Evolutionary conservation across 2,113 vertebrate species (phyloP), one percentile per base, ranked within the genome.

Genomic region (Etia nguti): DNA sequence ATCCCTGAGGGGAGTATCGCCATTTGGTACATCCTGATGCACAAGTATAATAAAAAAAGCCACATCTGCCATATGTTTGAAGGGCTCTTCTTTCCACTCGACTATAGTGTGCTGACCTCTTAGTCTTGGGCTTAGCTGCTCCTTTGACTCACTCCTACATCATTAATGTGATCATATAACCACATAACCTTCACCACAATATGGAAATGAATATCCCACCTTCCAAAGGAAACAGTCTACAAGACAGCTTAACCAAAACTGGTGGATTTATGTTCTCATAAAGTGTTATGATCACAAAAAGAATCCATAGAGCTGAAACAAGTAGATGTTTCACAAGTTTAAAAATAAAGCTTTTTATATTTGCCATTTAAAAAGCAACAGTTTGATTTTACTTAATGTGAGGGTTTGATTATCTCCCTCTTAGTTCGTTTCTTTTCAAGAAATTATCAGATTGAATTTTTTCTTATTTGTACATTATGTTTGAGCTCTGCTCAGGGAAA

Each of bases 141-240:
- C 73, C 56, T 82, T 68, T 87, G 82, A 90, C 83, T 92, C 84
- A 90, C 62, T 89, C 50, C 34, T 89, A 59, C 68, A 93, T 93
- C 89, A 92, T 91, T 89, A 92, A 90, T 86, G 34, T 34, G 77
- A 92, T 89, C 90, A 91, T 87, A 36, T 56, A 79, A 79, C 70
- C 57, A 82, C 38, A 77, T 65, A 86, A 91, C 92, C 88, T 92
- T 94, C 85, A 87, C 55, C 36, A 73, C 85, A 68, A 79, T 81
- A 73, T 90, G 29, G 43, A 93, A 90, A 93, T 90, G 9, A 65
- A 93, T 89, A 82, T 52, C 70, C 68, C 43, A 83, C 87, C 83
- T 65, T 82, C 29, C 81, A 36, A 65, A 80, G 29, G 55, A 38
- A 10, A 46, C 12, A 29, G 65, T 84, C 70, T 91, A 52, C 38